Base-by-base conservation (phyloP, 2,888 invertebrate genomes). In the Clostera curtula region DNA sequence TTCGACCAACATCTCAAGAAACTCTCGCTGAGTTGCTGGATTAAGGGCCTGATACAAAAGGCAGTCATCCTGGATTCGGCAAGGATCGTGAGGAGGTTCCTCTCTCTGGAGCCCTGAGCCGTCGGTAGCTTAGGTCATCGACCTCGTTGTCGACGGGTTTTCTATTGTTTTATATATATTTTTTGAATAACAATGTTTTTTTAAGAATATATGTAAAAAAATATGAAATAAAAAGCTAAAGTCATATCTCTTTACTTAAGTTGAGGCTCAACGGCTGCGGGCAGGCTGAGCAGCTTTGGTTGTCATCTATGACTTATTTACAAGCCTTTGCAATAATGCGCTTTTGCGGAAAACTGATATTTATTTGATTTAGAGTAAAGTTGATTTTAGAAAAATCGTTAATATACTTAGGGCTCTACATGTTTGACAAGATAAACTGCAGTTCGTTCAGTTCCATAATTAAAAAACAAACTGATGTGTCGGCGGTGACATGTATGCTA, bases 231-330 rank as follows among this genome's bases (percentile, higher is more conserved):
- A 77, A 72, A 68, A 74, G 67, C 58, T 62, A 59, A 68, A 76
- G 74, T 75, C 77, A 72, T 75, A 77, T 72, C 72, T 79, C 71
- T 73, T 75, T 73, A 76, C 71, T 74, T 67, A 73, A 71, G 66
- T 73, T 70, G 61, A 69, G 66, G 67, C 71, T 63, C 63, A 67
- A 68, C 63, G 56, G 47, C 59, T 63, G 67, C 51, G 60, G 74
- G 74, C 74, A 72, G 71, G 57, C 55, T 56, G 58, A 50, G 58
- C 48, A 62, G 65, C 62, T 66, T 61, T 61, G 62, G 36, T 60
- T 60, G 59, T 54, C 59, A 56, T 53, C 53, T 59, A 46, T 37
- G 50, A 36, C 39, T 43, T 42, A 44, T 43, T 52, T 48, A 38
- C 56, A 53, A 55, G 54, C 51, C 35, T 44, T 49, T 56, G 45